Evolutionary conservation across 2,888 invertebrate genomes (phyloP), one percentile per base, ranked within the genome.

Genomic region (Tetropium fuscum): DNA sequence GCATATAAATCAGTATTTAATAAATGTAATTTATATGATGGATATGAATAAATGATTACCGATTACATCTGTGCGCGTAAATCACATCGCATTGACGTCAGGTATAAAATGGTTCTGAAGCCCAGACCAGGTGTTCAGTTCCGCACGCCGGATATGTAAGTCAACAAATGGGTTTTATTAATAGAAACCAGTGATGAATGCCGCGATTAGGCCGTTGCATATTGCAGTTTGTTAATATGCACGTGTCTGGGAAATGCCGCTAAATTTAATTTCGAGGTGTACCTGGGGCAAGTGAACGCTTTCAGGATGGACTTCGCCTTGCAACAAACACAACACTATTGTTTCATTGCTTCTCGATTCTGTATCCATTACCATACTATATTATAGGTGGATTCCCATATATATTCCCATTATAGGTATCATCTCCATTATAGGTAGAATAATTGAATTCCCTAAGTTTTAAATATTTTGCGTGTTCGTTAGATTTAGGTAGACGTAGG

Each of bases 171-270:
- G 44, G 51, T 56, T 66, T 63, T 69, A 69, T 69, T 67, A 64
- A 66, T 69, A 69, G 69, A 62, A 60, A 38, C 40, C 60, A 44
- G 60, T 72, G 73, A 73, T 73, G 68, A 70, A 73, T 70, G 71
- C 71, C 60, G 71, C 71, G 70, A 72, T 73, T 72, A 73, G 73
- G 65, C n/a, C 53, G 64, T 66, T 71, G 69, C 69, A 69, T 67
- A 70, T 68, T 69, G 67, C 64, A 36, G 63, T 68, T 48, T 53
- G 44, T 47, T 47, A 38, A 34, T 18, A 53, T 53, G 44, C 53
- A 58, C 51, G 53, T 47, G 53, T 53, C 53, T 43, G 45, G 45
- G 53, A 44, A 40, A 45, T 27, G 47, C 47, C 38, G 53, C 51
- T 51, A 51, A 51, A 40, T 51, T 51, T 51, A 51, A 40, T 51